These are phyloP conservation scores for Melanotaenia boesemani DNA, from an alignment of 2,797 vertebrate genomes.

Conservation along the genomic window DNA sequence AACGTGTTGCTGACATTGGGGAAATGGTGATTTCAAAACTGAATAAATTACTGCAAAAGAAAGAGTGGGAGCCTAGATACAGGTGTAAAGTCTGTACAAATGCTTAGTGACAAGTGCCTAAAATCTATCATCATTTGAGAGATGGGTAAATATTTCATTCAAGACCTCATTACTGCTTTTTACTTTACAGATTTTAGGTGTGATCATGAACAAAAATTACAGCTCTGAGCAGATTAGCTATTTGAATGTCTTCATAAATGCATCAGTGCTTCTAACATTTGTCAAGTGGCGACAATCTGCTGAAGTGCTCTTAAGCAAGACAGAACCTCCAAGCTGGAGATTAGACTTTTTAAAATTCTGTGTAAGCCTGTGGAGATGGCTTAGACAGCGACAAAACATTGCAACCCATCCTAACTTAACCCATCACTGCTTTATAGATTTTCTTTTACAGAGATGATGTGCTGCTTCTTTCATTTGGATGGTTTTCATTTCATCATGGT, in stretches of 20 bases:
- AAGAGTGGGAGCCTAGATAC: not conserved
- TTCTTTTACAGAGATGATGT: conserved; percentile 37
- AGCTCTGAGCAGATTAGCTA: not conserved
- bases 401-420: conserved; percentile 11
- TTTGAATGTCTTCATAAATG: not conserved
- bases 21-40: not conserved
- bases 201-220: conserved; percentile 1
- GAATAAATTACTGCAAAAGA: not conserved
- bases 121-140: not conserved
- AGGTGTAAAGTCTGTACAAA: not conserved
- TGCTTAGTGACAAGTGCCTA: not conserved
- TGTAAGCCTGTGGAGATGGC: not conserved
- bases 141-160: conserved; percentile 1
- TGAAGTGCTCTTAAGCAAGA: conserved; percentile 34
- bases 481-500: conserved; percentile 33
- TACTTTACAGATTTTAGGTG: conserved; percentile 2
- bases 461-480: conserved; percentile 36
- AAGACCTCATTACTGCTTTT: not conserved
- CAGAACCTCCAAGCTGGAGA: conserved; percentile 2
- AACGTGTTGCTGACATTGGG: not conserved
- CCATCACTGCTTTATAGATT: conserved; percentile 44
- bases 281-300: conserved; percentile 17
- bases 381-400: not conserved
- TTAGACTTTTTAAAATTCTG: conserved; percentile 18
- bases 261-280: conserved; percentile 1